Conservation (phyloP, 1,140 invertebrate genomes). For the Drosophila nannoptera region DNA sequence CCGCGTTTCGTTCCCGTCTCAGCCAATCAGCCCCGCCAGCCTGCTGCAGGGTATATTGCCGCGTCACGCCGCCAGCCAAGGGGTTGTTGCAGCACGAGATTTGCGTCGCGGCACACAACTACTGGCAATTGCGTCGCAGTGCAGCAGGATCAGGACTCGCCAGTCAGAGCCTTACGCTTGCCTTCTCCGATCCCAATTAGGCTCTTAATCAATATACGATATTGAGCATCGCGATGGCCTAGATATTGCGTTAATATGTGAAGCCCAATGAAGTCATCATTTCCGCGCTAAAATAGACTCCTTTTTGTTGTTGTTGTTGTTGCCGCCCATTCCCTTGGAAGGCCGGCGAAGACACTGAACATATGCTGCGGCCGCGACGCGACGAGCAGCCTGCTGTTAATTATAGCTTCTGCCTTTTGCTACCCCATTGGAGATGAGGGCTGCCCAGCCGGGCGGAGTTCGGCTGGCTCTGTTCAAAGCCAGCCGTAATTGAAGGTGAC, state of each 20-base stretch:
- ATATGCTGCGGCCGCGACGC: slow-evolving; percentile 3
- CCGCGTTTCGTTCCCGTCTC: background rate
- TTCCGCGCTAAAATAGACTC: slow-evolving; percentile 4
- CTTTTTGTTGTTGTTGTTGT: background rate
- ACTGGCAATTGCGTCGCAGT: slow-evolving; percentile 53
- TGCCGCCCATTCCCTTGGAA: background rate
- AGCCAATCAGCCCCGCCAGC: slow-evolving; percentile 4
- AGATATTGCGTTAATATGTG: too few relatives aligned
- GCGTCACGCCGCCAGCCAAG: background rate
- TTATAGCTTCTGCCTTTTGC: slow-evolving; percentile 28
- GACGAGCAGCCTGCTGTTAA: slow-evolving; percentile 2
- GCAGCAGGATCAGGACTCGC: too few relatives aligned
- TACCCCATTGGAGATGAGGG: slow-evolving; percentile 14
- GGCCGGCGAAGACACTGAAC: slow-evolving; percentile 20
- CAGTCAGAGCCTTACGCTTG: too few relatives aligned
- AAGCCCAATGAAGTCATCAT: background rate
- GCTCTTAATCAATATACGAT: background rate
- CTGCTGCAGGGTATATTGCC: slow-evolving; percentile 27
- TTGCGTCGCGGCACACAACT: slow-evolving; percentile 45
- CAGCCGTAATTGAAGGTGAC: slow-evolving; percentile 20
- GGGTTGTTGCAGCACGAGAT: slow-evolving; percentile 42
- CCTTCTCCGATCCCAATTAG: too few relatives aligned
- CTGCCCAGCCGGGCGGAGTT: too few relatives aligned
- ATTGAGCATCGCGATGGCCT: background rate
- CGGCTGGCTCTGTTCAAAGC: background rate